phyloP scores from a whole-genome alignment of 2,113 vertebrate species.

The Maccullochella peelii region DNA sequence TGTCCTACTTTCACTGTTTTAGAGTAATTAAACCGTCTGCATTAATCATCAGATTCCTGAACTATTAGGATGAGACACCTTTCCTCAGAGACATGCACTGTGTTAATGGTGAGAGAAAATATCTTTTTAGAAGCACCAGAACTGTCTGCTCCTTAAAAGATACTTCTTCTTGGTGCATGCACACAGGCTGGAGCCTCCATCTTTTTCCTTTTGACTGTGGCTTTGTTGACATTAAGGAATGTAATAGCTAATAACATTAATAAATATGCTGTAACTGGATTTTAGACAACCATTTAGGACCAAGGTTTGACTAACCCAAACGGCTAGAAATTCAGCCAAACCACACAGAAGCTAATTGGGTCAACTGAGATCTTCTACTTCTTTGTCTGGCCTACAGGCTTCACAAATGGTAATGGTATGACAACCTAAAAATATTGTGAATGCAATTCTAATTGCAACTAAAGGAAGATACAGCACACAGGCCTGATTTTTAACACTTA shows the following conservation, averaged over 20 bases:
- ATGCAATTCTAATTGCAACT: not conserved
- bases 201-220: not conserved
- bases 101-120: slow-evolving; percentile 1
- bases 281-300: not conserved
- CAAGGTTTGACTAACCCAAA: slow-evolving; percentile 2
- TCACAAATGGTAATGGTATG: not conserved
- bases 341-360: slow-evolving; percentile 13
- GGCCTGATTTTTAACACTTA: not conserved
- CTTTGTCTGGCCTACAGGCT: not conserved
- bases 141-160: not conserved
- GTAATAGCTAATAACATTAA: not conserved
- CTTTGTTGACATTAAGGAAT: not conserved
- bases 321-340: slow-evolving; percentile 21
- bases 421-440: not conserved
- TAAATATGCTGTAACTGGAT: not conserved
- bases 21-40: not conserved
- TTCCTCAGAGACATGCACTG: not conserved
- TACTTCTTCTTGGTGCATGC: not conserved
- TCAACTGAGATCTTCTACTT: slow-evolving; percentile 18
- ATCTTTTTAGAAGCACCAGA: not conserved
- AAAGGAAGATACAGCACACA: not conserved
- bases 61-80: not conserved
- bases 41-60: slow-evolving; percentile 25
- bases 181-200: not conserved
- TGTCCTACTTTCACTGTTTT: not conserved